These are phyloP conservation scores for Phainopepla nitens DNA, from an alignment of 2,113 vertebrate species.

Conservation along the genomic window DNA sequence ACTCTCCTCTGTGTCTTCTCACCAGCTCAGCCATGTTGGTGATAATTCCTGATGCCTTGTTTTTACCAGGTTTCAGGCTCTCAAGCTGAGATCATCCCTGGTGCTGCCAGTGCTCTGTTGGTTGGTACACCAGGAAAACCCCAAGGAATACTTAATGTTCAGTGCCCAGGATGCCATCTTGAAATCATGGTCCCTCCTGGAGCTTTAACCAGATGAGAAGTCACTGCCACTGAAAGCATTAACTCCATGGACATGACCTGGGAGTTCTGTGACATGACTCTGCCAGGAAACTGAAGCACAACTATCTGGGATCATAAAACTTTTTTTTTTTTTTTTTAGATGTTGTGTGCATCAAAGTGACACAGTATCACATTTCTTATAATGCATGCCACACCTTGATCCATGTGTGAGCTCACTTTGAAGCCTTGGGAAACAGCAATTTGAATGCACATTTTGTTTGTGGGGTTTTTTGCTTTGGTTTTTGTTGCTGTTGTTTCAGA, in stretches of 20 bases:
- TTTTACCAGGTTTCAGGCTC: neutral
- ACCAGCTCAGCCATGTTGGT: neutral
- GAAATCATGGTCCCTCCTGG: neutral
- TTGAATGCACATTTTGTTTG: neutral
- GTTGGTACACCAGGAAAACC: neutral
- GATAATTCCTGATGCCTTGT: rapidly evolving
- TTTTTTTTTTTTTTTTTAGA: neutral
- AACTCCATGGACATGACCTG: neutral
- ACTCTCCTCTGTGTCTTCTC: neutral
- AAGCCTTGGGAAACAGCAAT: neutral
- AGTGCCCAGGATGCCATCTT: neutral
- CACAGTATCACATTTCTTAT: neutral
- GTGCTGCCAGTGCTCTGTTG: neutral
- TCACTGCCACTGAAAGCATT: neutral
- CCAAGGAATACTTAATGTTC: neutral
- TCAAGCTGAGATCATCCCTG: neutral
- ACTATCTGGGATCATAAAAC: neutral
- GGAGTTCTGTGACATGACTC: neutral
- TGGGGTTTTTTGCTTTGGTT: neutral
- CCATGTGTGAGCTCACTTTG: neutral
- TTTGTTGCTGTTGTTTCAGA: neutral
- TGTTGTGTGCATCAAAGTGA: neutral
- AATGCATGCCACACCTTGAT: rapidly evolving
- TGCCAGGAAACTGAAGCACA: neutral
- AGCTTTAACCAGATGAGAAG: neutral